Conservation (phyloP, 2,797 vertebrate genomes). For the Oreochromis mossambicus region DNA sequence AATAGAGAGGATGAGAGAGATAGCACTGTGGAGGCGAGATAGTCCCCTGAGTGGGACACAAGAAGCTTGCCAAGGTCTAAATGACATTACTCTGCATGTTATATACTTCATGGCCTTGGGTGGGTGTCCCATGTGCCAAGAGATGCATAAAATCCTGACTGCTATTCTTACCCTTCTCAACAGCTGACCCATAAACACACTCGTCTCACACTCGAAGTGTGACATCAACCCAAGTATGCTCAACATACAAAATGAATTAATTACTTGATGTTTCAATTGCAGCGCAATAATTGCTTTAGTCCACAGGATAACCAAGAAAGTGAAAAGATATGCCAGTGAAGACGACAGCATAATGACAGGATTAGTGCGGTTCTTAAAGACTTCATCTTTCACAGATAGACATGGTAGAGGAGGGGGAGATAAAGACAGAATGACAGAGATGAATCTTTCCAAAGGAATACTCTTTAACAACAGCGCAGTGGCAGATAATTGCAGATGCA, state of each 20-base stretch:
- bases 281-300: conserved; percentile 74
- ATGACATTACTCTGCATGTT: conserved; percentile 75
- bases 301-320: conserved; percentile 62
- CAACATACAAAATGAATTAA: conserved; percentile 89
- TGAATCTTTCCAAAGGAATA: conserved; percentile 1
- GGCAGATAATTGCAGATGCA: background rate
- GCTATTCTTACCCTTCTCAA: conserved; percentile 82
- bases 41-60: conserved; percentile 66
- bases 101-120: conserved; percentile 70
- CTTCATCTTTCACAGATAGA: conserved; percentile 53
- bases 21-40: conserved; percentile 62
- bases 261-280: conserved; percentile 88
- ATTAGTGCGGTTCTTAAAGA: conserved; percentile 67
- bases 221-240: conserved; percentile 83
- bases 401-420: background rate
- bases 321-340: conserved; percentile 74
- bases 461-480: background rate
- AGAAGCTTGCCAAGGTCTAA: conserved; percentile 75
- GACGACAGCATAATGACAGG: conserved; percentile 76
- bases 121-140: conserved; percentile 68
- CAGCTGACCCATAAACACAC: conserved; percentile 81
- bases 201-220: conserved; percentile 62
- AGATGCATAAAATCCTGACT: conserved; percentile 70
- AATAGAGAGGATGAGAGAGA: conserved; percentile 51
- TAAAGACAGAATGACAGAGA: background rate